Conservation (phyloP, 2,113 vertebrate species). For the Paedocypris sp. region DNA sequence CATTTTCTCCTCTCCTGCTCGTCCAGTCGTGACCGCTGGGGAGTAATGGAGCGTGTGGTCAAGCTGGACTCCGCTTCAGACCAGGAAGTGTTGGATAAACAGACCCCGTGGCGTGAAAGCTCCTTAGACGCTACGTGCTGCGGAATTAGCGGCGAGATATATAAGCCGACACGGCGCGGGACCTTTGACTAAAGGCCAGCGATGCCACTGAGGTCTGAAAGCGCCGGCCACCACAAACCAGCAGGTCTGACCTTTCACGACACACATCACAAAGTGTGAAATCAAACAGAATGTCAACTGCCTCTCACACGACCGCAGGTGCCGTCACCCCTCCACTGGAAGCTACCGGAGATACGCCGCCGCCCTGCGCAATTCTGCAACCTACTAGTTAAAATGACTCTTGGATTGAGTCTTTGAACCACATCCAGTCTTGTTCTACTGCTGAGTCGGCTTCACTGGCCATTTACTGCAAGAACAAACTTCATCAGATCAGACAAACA, state of each 20-base stretch:
- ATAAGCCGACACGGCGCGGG: background rate
- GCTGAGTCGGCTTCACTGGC: too few species aligned
- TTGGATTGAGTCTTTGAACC: too few species aligned
- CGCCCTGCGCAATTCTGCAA: too few species aligned
- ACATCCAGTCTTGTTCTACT: too few species aligned
- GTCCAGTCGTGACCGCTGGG: background rate
- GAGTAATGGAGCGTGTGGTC: background rate
- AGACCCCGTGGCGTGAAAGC: background rate
- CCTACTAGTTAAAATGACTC: too few species aligned
- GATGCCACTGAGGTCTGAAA: background rate
- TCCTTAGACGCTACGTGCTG: background rate
- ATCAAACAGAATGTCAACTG: constrained; percentile 16
- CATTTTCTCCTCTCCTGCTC: background rate
- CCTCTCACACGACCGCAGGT: background rate
- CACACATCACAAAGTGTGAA: constrained; percentile 6
- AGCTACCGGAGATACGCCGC: too few species aligned
- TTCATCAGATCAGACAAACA: too few species aligned
- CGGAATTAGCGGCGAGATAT: background rate
- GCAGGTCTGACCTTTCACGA: constrained; percentile 9
- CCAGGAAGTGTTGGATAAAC: background rate
- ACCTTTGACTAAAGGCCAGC: constrained; percentile 11
- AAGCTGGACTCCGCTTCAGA: background rate
- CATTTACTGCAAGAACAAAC: too few species aligned
- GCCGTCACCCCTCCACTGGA: background rate
- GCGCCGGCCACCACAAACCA: background rate